A percentile compares a stretch with the other conserved stretches of the same genome.
Evolutionary conservation across 1,140 invertebrate genomes (phyloP).

Genomic region (Danaus plexippus): DNA sequence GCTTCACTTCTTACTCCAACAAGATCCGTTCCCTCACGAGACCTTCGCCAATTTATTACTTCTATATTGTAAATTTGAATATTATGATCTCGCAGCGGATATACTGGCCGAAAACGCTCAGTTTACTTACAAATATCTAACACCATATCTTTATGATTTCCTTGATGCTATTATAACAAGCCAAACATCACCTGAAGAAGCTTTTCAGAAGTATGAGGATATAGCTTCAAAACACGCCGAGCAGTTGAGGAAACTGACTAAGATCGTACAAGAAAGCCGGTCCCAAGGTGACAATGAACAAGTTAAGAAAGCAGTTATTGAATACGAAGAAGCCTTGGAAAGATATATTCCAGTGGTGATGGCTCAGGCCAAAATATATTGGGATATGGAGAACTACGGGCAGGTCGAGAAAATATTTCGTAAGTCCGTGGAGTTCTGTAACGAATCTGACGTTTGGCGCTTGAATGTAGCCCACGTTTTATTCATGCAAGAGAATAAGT

Average conservation of each 20-base stretch:
- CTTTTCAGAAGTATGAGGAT: slow-evolving; percentile 97
- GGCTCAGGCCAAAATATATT: slow-evolving; percentile 99
- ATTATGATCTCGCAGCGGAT: slow-evolving; percentile 98
- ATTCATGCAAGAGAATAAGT: slow-evolving; percentile 99
- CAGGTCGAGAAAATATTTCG: slow-evolving; percentile 96
- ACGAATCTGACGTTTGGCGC: slow-evolving; percentile 97
- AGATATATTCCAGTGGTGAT: slow-evolving; percentile 95
- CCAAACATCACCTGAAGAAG: slow-evolving; percentile 97
- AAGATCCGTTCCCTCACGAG: slow-evolving; percentile 97
- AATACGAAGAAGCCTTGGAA: slow-evolving; percentile 94
- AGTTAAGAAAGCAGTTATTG: slow-evolving; percentile 90
- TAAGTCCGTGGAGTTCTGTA: slow-evolving; percentile 98
- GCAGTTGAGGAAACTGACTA: slow-evolving; percentile 90
- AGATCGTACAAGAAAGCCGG: slow-evolving; percentile 93
- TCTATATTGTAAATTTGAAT: slow-evolving; percentile 97
- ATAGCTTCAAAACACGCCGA: slow-evolving; percentile 94
- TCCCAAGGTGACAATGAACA: slow-evolving; percentile 90
- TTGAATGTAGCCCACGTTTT: slow-evolving; percentile 98
- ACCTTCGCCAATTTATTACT: slow-evolving; percentile 97
- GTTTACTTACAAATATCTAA: slow-evolving; percentile 96
- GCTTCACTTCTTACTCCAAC: slow-evolving; percentile 95
- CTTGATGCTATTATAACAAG: slow-evolving; percentile 96
- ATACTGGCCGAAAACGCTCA: slow-evolving; percentile 98
- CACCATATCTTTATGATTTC: slow-evolving; percentile 91
- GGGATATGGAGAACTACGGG: slow-evolving; percentile 96